Evolutionary conservation across 2,113 vertebrate species (phyloP), one percentile per base, ranked within the genome.

Genomic region (Neogobius melanostomus): DNA sequence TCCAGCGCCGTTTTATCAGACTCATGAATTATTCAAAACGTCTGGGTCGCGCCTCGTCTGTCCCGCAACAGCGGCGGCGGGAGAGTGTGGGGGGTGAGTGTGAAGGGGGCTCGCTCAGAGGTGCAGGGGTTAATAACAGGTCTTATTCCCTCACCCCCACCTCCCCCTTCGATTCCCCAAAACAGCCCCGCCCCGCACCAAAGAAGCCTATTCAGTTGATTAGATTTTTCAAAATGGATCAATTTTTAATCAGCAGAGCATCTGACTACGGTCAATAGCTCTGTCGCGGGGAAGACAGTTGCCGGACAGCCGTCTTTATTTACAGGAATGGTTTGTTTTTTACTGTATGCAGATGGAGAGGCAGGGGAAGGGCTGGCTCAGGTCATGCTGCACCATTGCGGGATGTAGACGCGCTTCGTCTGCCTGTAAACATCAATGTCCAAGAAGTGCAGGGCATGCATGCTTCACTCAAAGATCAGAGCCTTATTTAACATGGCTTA

Each of bases 211-310:
- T 96, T 96, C 95, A 89, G 94, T 96, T 99, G 97, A 98, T 98
- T 98, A 97, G 96, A 97, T 98, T 99, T 97, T 99, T 94, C 89
- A 92, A 97, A 98, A 97, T 96, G 96, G 96, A 99, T 99, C 97
- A 99, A 99, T 99, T 99, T 99, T 98, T 99, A 98, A 99, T 98
- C 98, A 99, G 95, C 93, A 93, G 94, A 97, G 96, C 97, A 98
- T 97, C 96, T 97, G 96, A 98, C 95, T 91, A 94, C 93, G 92
- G 93, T 98, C 98, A 93, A 97, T 98, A 96, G 91, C 91, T 87
- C 92, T 87, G 89, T 93, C 86, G 89, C 86, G 89, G 91, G 87
- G 91, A 92, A 93, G 95, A 94, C 93, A 91, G 93, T 89, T 88
- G 92, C 92, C 82, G 92, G 92, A 94, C 95, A 94, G 91, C 70